Base-by-base conservation (phyloP, 2,113 vertebrate species). In the Channa argus region DNA sequence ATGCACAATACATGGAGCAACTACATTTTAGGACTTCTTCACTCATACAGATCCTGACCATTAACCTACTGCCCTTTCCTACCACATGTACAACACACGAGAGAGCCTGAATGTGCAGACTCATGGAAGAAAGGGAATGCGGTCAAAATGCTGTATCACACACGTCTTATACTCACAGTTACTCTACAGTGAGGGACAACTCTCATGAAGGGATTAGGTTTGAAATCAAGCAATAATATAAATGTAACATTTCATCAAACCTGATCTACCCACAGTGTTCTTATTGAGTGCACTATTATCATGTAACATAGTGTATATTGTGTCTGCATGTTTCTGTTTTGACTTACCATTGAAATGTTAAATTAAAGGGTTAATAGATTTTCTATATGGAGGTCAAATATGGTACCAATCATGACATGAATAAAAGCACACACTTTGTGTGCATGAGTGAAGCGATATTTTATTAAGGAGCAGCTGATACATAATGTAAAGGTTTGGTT, bases 171-270 rank as follows among this genome's bases (percentile, higher is more conserved):
- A 70, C 39, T 67, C 47, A 66, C 5, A 45, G 15, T 51, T 54
- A 50, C 8, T 37, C 33, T 41, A 5, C 10, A 33, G 34, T 2
- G 9, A 65, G 6, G 52, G 70, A 73, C 1, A 2, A 38, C 24
- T 72, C 14, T 33, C n/a, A 51, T 36, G 13, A 51, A 43, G 13
- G 9, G 34, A 41, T 5, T 7, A 46, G 49, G 41, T 60, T 62
- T 54, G 2, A 72, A 73, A 72, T 59, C 5, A 69, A 86, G 75
- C 85, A 85, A 89, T 85, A 83, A 86, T 61, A 61, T 61, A 24
- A 46, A 9, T 44, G 12, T 41, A 36, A 79, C 10, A 7, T 5
- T 12, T 33, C 52, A 14, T 55, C 2, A 60, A 33, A 3, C 15
- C 44, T 59, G 60, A 9, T 77, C 5, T 63, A 62, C 73, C 71